Evolutionary conservation across 2,797 vertebrate species (phyloP).

Genomic region (Clarias pachynema): DNA sequence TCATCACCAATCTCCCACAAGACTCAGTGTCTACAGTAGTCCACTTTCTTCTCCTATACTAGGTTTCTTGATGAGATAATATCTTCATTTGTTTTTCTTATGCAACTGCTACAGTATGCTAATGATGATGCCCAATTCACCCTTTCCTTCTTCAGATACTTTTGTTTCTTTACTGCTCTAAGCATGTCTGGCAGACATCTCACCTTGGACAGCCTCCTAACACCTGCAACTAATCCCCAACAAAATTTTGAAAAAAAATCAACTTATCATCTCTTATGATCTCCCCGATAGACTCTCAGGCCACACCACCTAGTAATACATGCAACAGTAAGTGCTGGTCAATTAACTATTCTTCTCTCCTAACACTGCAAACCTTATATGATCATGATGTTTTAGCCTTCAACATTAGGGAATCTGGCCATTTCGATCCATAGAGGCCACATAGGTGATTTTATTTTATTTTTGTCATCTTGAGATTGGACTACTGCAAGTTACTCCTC

Average conservation of each 20-base stretch:
- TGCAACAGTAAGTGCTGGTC: neutral
- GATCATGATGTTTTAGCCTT: neutral
- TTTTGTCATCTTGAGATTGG: neutral
- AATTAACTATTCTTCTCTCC: neutral
- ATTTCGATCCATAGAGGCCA: neutral
- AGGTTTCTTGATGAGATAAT: neutral
- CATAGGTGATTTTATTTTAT: neutral
- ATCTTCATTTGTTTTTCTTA: neutral
- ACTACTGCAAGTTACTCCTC: neutral
- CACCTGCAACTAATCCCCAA: neutral
- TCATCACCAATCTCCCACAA: neutral
- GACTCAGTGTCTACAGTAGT: neutral
- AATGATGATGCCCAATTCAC: neutral
- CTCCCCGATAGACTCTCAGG: neutral
- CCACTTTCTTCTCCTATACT: neutral
- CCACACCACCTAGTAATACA: neutral
- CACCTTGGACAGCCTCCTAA: neutral
- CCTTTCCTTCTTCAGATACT: neutral
- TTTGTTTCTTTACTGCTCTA: neutral
- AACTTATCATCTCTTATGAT: neutral
- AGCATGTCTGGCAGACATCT: neutral
- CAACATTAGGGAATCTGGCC: neutral
- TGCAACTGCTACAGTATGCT: neutral
- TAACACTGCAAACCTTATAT: neutral
- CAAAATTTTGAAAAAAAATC: neutral